These are phyloP conservation scores for Acronicta leporina DNA, from an alignment of 2,888 invertebrate genomes.

Conservation along the genomic window DNA sequence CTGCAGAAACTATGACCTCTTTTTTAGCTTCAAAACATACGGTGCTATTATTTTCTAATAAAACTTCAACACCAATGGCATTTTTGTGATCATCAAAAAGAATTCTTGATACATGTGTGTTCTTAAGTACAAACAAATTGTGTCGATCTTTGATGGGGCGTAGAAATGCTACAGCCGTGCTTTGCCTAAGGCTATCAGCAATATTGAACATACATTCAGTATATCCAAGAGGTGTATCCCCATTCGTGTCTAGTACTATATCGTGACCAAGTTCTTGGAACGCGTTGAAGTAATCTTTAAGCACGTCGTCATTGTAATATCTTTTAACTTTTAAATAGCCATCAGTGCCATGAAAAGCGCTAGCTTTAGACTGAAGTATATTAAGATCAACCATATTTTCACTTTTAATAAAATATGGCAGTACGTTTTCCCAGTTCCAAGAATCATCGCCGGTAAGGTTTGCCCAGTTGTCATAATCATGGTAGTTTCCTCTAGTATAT, in stretches of 20 bases:
- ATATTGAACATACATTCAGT: conserved; percentile 79
- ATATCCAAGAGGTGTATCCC: conserved; percentile 77
- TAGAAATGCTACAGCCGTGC: conserved; percentile 84
- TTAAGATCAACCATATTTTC: conserved; percentile 68
- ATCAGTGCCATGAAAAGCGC: conserved; percentile 68
- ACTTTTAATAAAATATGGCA: conserved; percentile 82
- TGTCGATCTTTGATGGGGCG: conserved; percentile 60
- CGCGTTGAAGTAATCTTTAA: conserved; percentile 65
- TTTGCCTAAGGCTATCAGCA: conserved; percentile 78
- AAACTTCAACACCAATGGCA: conserved; percentile 76
- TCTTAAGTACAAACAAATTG: conserved; percentile 75
- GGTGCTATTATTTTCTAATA: conserved; percentile 60
- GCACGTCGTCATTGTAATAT: conserved; percentile 40
- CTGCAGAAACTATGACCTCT: conserved; percentile 83
- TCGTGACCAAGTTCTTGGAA: conserved; percentile 78
- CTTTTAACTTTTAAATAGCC: conserved; percentile 78
- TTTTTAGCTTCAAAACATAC: conserved; percentile 66
- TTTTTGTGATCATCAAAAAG: conserved; percentile 81
- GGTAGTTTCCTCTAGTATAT: conserved; percentile 79
- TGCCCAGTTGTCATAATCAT: conserved; percentile 84
- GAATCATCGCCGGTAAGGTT: conserved; percentile 74
- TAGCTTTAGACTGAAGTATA: conserved; percentile 42
- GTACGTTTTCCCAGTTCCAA: conserved; percentile 86
- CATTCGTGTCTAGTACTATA: conserved; percentile 70
- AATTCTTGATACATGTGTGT: conserved; percentile 83